Base-by-base conservation (phyloP, 2,113 vertebrate species). In the Oreochromis niloticus region DNA sequence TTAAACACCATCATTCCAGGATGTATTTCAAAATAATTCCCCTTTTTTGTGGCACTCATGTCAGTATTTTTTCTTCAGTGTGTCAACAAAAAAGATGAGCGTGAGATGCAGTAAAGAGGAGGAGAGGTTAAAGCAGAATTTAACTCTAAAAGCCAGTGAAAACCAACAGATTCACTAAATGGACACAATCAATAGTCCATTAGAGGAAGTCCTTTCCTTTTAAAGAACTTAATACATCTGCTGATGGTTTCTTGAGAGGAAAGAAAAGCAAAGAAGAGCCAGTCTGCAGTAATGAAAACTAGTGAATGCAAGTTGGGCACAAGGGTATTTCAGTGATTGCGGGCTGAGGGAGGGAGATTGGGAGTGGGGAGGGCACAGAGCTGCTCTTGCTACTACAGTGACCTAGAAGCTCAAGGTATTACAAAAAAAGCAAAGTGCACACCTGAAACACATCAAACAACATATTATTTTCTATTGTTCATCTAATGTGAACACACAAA, bases 141-240 rank as follows among this genome's bases (percentile, higher is more conserved):
- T 66, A 86, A 41, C 66, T 34, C 57, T 71, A 83, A 63, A 50
- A 83, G 81, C 71, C 19, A 46, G 43, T 9, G 32, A 57, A 71
- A 86, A 82, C n/a, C 50, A 63, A 50, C 6, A 43, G 79, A 84
- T 59, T 83, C 50, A 85, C 85, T 90, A 32, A 59, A 39, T 12
- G 41, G 6, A 16, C 17, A 59, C 50, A 59, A 90, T 85, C 89
- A 87, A 79, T 63, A 90, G 6, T 57, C 84, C 57, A 88, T 87
- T 80, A 83, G n/a, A 81, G 39, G 16, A 59, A 17, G n/a, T 54
- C 50, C 7, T 32, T 32, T 81, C 39, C 68, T 78, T 55, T 75
- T 27, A 87, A 82, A 85, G n/a, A 82, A 34, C 50, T 50, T 36
- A n/a, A 9, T 75, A 36, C 32, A 66, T 59, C 12, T 9, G 68